These are phyloP conservation scores for Microchrysa polita DNA, from an alignment of 2,888 invertebrate species.

Conservation along the genomic window DNA sequence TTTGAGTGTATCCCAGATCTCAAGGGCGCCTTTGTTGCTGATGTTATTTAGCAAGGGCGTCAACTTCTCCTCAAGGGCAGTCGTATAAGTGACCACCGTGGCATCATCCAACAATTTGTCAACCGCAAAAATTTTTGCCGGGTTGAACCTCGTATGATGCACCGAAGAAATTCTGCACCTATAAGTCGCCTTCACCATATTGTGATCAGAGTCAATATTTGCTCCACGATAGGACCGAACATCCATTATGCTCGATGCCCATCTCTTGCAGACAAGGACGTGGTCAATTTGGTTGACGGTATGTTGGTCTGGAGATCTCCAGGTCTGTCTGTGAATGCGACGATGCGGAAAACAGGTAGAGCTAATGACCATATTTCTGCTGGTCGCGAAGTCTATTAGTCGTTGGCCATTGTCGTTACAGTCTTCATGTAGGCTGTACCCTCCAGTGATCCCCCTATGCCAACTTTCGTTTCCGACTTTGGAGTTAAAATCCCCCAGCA, in stretches of 20 bases:
- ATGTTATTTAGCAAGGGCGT: background rate
- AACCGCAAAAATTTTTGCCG: background rate
- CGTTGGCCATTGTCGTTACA: background rate
- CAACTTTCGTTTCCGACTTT: constrained; percentile 9
- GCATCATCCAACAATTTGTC: background rate
- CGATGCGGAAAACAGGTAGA: constrained; percentile 7
- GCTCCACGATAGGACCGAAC: constrained; percentile 9
- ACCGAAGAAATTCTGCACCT: background rate
- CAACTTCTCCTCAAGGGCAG: background rate
- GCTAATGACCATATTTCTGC: background rate
- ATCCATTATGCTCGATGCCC: background rate
- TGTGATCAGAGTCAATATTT: background rate
- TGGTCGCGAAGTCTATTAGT: constrained; percentile 7
- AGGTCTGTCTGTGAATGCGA: constrained; percentile 12
- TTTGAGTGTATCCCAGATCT: background rate
- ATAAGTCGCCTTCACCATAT: constrained; percentile 1
- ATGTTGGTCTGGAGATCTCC: constrained; percentile 22
- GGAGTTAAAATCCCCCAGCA: background rate
- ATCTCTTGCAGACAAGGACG: background rate
- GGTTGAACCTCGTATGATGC: background rate
- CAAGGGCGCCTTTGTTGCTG: background rate
- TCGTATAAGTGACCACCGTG: background rate
- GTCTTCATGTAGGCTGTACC: background rate
- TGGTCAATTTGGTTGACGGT: constrained; percentile 21
- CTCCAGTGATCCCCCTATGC: background rate